Conservation (phyloP, 2,113 vertebrate species). For the Crotalus helleri region DNA sequence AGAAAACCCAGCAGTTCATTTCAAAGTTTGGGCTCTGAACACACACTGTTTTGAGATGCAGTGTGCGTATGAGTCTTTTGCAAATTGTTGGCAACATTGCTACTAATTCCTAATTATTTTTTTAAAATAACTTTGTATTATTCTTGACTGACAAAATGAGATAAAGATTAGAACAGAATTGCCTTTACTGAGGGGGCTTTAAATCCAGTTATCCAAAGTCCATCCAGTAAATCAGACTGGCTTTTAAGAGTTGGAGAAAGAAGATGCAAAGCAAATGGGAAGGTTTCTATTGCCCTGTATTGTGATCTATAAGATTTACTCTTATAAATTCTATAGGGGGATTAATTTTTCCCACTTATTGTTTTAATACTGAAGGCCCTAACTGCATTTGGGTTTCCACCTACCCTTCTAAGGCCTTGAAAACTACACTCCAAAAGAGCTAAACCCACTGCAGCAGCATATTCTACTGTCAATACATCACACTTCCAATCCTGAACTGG, state of each 20-base stretch:
- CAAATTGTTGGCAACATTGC: background rate
- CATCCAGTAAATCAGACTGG: background rate
- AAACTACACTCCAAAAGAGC: background rate
- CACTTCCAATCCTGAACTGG: background rate
- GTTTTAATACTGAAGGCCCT: background rate
- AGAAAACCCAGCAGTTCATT: background rate
- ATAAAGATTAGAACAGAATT: background rate
- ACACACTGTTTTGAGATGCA: background rate
- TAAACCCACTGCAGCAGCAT: background rate
- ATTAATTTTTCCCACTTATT: background rate
- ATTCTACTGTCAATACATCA: no score
- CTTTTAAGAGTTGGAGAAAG: background rate
- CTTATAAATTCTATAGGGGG: background rate
- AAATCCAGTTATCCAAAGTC: background rate
- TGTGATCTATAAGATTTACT: background rate
- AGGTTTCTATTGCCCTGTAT: background rate
- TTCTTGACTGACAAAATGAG: background rate
- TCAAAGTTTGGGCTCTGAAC: background rate
- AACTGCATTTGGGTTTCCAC: no score
- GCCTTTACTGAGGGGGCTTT: no score
- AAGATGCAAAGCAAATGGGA: background rate
- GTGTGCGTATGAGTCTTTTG: fast-evolving
- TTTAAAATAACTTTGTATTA: background rate
- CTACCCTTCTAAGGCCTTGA: background rate
- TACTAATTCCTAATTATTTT: background rate